These are phyloP conservation scores for Mus musculus DNA, from an alignment of 2,113 vertebrate genomes.

Conservation along the genomic window DNA sequence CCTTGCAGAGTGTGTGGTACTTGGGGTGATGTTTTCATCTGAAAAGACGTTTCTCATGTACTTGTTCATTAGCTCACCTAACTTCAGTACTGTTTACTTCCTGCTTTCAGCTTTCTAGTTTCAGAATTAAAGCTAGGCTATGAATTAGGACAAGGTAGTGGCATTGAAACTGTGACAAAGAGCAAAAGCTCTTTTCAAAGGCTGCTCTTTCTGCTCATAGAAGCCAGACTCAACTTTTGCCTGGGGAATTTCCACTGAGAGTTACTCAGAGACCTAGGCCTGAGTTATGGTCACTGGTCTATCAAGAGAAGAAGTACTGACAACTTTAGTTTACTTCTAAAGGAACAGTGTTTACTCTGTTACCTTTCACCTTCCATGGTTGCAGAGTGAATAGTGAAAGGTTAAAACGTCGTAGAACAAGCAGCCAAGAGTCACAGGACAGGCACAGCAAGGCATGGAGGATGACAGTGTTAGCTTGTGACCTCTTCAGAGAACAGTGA, in stretches of 20 bases:
- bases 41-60: not conserved
- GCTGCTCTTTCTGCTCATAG: not conserved
- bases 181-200: not conserved
- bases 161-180: not conserved
- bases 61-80: not conserved
- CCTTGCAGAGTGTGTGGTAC: fast-evolving
- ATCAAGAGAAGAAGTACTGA: not conserved
- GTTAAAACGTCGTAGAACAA: not conserved
- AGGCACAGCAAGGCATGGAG: not conserved
- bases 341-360: not conserved
- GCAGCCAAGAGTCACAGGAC: not conserved
- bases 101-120: not conserved
- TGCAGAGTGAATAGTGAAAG: not conserved
- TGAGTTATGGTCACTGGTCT: not conserved
- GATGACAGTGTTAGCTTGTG: not conserved
- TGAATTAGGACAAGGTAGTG: not conserved
- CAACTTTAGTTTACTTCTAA: not conserved
- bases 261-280: not conserved
- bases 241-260: not conserved
- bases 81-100: not conserved
- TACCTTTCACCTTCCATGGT: not conserved
- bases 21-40: not conserved
- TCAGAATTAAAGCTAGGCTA: not conserved
- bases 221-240: not conserved
- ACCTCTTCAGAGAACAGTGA: not conserved